phyloP scores from a whole-genome alignment of 2,797 vertebrate genomes.

The Erpetoichthys calabaricus region DNA sequence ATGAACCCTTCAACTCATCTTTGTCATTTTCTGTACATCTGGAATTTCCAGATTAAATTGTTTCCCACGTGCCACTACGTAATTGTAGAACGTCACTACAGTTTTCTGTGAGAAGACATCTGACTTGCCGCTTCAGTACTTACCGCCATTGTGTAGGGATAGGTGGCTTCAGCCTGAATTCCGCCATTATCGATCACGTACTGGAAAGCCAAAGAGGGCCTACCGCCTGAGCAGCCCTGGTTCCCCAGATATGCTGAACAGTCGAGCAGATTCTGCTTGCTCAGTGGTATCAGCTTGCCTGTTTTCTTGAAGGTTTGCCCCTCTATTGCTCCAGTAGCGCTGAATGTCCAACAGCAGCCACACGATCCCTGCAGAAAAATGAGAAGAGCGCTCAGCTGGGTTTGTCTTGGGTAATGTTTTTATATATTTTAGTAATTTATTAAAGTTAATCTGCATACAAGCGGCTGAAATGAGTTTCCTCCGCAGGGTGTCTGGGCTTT shows the following conservation, averaged over 20 bases:
- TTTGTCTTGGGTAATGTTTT: too few relatives aligned
- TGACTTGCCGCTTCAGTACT: background rate
- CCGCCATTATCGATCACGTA: conserved; percentile 34
- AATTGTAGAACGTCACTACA: too few relatives aligned
- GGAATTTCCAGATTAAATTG: too few relatives aligned
- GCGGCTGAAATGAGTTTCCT: too few relatives aligned
- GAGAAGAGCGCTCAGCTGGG: background rate
- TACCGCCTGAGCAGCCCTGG: conserved; percentile 31
- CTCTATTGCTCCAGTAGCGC: conserved; percentile 37
- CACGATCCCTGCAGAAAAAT: conserved; percentile 28
- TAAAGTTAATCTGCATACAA: too few relatives aligned
- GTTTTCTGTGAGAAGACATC: too few relatives aligned
- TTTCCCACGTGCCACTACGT: too few relatives aligned
- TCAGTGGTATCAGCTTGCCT: conserved; percentile 31
- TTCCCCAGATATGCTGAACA: conserved; percentile 33
- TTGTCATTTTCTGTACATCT: too few relatives aligned
- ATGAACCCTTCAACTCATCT: too few relatives aligned
- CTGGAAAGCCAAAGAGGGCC: conserved; percentile 31
- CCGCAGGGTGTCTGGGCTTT: too few relatives aligned
- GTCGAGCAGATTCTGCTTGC: conserved; percentile 42
- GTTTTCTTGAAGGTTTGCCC: conserved; percentile 37
- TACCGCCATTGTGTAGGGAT: conserved; percentile 30
- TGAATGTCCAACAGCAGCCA: conserved; percentile 45
- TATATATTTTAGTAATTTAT: too few relatives aligned
- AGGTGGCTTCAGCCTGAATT: conserved; percentile 30